Percentiles rank a stretch among this genome's conserved stretches.
Evolutionary conservation across 37 sponge, comb jelly and placozoan species (phyloP).

Genomic region (Haliclona indistincta): DNA sequence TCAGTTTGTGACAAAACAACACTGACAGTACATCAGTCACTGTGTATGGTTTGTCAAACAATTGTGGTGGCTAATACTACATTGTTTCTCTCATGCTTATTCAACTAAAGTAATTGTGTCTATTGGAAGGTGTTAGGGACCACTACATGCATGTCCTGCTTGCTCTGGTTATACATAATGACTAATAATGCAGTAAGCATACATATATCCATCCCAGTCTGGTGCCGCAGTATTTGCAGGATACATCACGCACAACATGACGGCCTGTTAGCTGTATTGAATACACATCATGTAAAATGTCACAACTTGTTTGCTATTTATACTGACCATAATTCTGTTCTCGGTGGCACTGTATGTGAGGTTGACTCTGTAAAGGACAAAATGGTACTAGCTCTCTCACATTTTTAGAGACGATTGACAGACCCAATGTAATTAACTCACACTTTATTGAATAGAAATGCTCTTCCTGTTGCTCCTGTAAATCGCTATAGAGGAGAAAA

Average conservation of each 20-base stretch:
- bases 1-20: too few species aligned
- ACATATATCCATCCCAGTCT: constrained; percentile 99
- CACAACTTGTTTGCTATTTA: neutral
- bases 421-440: constrained; percentile 27
- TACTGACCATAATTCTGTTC: constrained; percentile 75
- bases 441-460: constrained; percentile 98
- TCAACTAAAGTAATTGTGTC: too few species aligned
- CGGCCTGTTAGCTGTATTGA: constrained; percentile 76
- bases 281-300: too few species aligned
- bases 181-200: constrained; percentile 11
- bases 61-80: too few species aligned
- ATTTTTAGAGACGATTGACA: neutral
- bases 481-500: constrained; percentile 65
- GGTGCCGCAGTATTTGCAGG: constrained; percentile 89
- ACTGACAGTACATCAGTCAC: too few species aligned
- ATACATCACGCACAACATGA: constrained; percentile 93
- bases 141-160: neutral
- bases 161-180: neutral
- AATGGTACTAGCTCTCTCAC: neutral
- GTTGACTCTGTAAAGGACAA: neutral
- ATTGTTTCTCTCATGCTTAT: too few species aligned
- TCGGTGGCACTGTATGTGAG: constrained; percentile 45
- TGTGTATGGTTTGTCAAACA: too few species aligned
- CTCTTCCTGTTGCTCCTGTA: constrained; percentile 97
- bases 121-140: too few species aligned